A percentile compares a stretch with the other conserved stretches of the same genome.
Evolutionary conservation across 2,888 invertebrate genomes (phyloP).

Genomic region (Oegoconia quadripuncta): DNA sequence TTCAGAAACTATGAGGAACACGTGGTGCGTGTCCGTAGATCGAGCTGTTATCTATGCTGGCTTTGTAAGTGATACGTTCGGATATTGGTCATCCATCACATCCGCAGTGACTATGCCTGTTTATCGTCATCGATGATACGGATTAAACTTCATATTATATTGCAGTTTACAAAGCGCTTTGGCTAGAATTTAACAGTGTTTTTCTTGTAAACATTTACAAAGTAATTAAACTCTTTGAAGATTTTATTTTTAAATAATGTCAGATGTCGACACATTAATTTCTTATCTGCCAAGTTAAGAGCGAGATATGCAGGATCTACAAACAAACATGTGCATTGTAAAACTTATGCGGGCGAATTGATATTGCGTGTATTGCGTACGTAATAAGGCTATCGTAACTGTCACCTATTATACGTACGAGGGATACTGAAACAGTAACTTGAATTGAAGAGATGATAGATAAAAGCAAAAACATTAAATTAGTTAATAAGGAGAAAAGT

Average conservation of each 20-base stretch:
- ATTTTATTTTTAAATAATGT: too few species aligned
- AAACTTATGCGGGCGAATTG: slow-evolving; percentile 56
- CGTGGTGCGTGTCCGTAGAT: slow-evolving; percentile 25
- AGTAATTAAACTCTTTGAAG: slow-evolving; percentile 4
- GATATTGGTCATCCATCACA: slow-evolving; percentile 30
- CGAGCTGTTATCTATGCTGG: slow-evolving; percentile 8
- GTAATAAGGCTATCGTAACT: neutral
- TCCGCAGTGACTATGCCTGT: slow-evolving; percentile 29
- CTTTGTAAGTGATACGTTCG: slow-evolving; percentile 25
- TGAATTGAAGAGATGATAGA: too few species aligned
- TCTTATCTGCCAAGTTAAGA: slow-evolving; percentile 28
- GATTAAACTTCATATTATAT: slow-evolving; percentile 32
- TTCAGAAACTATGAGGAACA: slow-evolving; percentile 34
- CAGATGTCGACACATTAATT: slow-evolving; percentile 15
- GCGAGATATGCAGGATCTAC: slow-evolving; percentile 25
- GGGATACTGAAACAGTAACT: neutral
- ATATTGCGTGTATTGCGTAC: slow-evolving; percentile 44
- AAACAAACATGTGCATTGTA: slow-evolving; percentile 49
- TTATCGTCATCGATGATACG: slow-evolving; percentile 46
- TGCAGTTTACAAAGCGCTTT: slow-evolving; percentile 28
- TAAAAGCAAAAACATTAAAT: too few species aligned
- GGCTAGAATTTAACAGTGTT: slow-evolving; percentile 20
- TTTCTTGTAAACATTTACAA: slow-evolving; percentile 9
- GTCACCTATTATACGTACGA: neutral
- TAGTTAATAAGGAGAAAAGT: too few species aligned